These are phyloP conservation scores for Lithophane leautieri DNA, from an alignment of 2,888 invertebrate species.

Conservation along the genomic window DNA sequence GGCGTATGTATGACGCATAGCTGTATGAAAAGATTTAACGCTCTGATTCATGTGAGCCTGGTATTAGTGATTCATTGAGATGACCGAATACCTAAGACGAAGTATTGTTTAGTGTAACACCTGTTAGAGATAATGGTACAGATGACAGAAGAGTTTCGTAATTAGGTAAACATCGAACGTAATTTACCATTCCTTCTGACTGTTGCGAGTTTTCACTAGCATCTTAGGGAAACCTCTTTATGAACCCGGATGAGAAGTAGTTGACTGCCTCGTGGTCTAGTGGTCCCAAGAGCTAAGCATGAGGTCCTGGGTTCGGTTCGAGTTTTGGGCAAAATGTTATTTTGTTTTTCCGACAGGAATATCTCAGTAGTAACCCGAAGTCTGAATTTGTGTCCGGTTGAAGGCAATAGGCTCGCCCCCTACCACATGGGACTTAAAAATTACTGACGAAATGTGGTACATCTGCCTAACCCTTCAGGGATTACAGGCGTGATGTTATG, in stretches of 20 bases:
- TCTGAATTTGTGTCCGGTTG: not conserved
- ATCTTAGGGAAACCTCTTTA: not conserved
- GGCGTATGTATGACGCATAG: conserved; percentile 56
- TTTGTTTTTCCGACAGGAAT: not conserved
- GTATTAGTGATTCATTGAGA: conserved; percentile 60
- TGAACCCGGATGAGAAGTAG: not conserved
- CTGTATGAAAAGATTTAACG: conserved; percentile 37
- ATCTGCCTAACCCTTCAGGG: not conserved
- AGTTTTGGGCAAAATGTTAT: not conserved
- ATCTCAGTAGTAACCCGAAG: not conserved
- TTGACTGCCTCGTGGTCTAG: not conserved
- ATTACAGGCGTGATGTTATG: not conserved
- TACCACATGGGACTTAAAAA: not conserved
- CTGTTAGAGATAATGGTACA: conserved; percentile 10
- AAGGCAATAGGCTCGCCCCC: not conserved
- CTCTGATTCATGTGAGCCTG: conserved; percentile 49
- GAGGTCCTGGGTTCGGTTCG: not conserved
- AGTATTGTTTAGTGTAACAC: conserved; percentile 22
- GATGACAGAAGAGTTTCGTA: not conserved
- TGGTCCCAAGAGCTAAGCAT: not conserved
- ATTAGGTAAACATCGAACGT: not conserved
- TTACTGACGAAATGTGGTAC: not conserved
- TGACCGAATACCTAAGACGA: conserved; percentile 51
- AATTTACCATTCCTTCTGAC: too few species aligned
- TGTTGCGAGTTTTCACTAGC: not conserved